These are phyloP conservation scores for Hirudinaria manillensis DNA, from an alignment of 2,888 invertebrate species.

Conservation along the genomic window DNA sequence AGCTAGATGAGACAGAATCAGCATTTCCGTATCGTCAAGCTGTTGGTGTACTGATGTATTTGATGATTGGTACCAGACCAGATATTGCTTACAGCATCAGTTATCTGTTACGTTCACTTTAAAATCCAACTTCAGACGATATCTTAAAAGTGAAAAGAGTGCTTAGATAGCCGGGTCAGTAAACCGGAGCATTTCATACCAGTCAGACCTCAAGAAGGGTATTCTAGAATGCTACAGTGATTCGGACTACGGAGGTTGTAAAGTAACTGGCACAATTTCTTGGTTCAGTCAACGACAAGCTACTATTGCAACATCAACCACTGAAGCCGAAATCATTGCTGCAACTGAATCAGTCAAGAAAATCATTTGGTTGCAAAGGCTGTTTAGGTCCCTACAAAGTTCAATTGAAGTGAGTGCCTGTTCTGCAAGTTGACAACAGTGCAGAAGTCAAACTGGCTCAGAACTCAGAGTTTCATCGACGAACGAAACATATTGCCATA, in stretches of 20 bases:
- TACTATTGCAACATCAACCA: background rate
- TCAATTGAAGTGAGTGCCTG: background rate
- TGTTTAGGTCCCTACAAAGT: background rate
- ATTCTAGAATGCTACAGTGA: slow-evolving; percentile 5
- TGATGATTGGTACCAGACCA: too few relatives aligned
- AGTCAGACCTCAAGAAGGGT: background rate
- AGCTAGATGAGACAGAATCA: too few relatives aligned
- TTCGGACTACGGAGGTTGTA: background rate
- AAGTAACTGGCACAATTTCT: background rate
- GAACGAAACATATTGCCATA: slow-evolving; percentile 2
- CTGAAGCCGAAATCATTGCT: background rate
- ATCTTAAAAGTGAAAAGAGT: too few relatives aligned
- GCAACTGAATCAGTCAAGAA: background rate
- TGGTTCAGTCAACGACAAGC: background rate
- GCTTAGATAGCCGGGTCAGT: background rate
- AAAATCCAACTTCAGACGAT: too few relatives aligned
- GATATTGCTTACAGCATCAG: too few relatives aligned
- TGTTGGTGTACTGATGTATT: too few relatives aligned
- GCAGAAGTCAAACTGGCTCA: background rate
- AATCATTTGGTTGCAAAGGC: background rate
- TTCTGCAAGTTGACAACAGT: slow-evolving; percentile 6
- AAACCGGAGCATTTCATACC: background rate
- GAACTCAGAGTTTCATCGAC: slow-evolving; percentile 5
- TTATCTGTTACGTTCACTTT: too few relatives aligned
- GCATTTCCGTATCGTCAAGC: too few relatives aligned